Base-by-base conservation (phyloP, 1,140 invertebrate species). In the Harpegnathos saltator region DNA sequence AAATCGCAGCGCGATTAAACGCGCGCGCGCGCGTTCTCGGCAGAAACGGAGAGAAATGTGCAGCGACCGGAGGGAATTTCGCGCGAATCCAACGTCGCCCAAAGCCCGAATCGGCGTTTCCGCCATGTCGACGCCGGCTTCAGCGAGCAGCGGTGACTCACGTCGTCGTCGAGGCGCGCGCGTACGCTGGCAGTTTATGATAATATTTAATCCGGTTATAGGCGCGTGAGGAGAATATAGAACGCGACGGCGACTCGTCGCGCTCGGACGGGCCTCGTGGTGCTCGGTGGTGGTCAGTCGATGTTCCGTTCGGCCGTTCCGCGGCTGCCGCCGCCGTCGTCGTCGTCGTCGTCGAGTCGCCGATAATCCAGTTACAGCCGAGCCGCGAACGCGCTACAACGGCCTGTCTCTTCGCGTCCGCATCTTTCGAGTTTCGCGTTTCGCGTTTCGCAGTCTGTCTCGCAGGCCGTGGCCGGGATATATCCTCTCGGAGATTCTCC, bases 171-270 rank as follows among this genome's bases (percentile, higher is more conserved):
- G 61, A 86, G 89, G 78, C 89, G 89, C 90, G 90, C 91, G 90
- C 75, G 69, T 71, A 33, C 29, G 29, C 29, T 3, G 29, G 54
- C 83, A 91, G 89, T 93, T 93, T 93, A 93, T 93, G 91, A 92
- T 92, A 93, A 93, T 93, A 93, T 93, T 92, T 93, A 93, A 93
- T 93, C 93, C 92, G 87, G 85, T 93, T 93, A 93, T 68, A 88
- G 84, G 9, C 38, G 38, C 38, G 38, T 74, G 80, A 62, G 52
- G 33, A 65, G 78, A 77, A 87, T 86, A 88, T 87, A 90, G 88
- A 89, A 88, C 84, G 80, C 88, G 88, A 61, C 56, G 24, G 54
- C 72, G 29, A 65, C n/a, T n/a, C n/a, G 44, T 65, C 61, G 62
- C 50, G 54, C 83, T 89, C 81, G 84, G 82, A 74, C 83, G 83